phyloP scores from a whole-genome alignment of 2,113 vertebrate species.

The Acanthochromis polyacanthus region DNA sequence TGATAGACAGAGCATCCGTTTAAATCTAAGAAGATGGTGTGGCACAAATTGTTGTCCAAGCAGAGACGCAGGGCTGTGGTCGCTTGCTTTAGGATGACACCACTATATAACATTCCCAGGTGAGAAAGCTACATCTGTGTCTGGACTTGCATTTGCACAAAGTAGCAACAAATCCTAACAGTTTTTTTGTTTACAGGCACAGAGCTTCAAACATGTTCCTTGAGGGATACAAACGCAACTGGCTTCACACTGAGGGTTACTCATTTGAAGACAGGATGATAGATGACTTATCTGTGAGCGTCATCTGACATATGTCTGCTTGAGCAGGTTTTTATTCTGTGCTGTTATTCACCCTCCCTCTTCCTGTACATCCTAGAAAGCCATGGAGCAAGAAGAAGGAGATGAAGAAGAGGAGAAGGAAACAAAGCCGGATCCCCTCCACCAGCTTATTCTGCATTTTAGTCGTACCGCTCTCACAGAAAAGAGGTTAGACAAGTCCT shows the following conservation, averaged over 20 bases:
- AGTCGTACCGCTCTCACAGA: slow-evolving; percentile 94
- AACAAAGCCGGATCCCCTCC: slow-evolving; percentile 93
- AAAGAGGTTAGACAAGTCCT: slow-evolving; percentile 86
- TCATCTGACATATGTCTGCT: neutral
- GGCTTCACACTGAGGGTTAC: slow-evolving; percentile 91
- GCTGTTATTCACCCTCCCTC: neutral
- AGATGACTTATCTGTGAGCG: slow-evolving; percentile 92
- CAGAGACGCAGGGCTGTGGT: slow-evolving; percentile 95
- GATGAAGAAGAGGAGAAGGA: slow-evolving; percentile 91
- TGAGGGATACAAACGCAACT: slow-evolving; percentile 90
- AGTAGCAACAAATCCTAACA: neutral
- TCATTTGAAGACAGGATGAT: slow-evolving; percentile 97
- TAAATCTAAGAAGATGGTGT: slow-evolving; percentile 97
- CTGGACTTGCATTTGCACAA: neutral
- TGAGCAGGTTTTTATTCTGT: neutral
- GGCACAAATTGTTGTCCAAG: slow-evolving; percentile 96
- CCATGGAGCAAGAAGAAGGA: slow-evolving; percentile 88
- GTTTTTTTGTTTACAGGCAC: slow-evolving; percentile 82
- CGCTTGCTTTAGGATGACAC: slow-evolving; percentile 95
- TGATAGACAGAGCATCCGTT: slow-evolving; percentile 92
- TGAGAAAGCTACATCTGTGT: slow-evolving; percentile 43
- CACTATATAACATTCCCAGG: slow-evolving; percentile 94
- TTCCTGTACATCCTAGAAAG: slow-evolving; percentile 79
- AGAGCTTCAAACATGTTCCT: slow-evolving; percentile 96
- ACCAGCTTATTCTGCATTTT: slow-evolving; percentile 95